Conservation (phyloP, 2,113 vertebrate species). For the Erythrocercus mccallii region DNA sequence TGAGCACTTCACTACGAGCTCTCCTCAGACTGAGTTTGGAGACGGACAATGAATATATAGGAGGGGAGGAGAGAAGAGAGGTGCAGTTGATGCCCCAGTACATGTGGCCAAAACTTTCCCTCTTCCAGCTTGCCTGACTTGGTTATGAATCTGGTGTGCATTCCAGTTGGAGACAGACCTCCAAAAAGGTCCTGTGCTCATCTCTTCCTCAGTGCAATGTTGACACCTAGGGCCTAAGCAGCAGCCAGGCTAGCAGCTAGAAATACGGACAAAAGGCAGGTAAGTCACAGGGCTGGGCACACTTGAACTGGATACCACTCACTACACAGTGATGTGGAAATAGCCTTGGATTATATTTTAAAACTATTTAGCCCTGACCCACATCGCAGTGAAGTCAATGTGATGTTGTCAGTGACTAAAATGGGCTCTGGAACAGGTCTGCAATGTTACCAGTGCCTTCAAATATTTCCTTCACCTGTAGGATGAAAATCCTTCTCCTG, state of each 20-base stretch:
- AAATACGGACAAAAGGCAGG: background rate
- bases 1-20: background rate
- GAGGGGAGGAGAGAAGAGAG: background rate
- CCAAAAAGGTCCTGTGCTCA: background rate
- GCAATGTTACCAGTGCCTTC: conserved; percentile 37
- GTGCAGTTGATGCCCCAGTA: background rate
- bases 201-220: background rate
- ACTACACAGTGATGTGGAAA: background rate
- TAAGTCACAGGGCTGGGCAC: background rate
- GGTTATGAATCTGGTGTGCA: background rate
- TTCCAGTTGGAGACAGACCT: background rate
- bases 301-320: background rate
- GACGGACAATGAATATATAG: background rate
- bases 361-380: conserved; percentile 28
- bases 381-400: background rate
- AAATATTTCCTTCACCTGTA: conserved; percentile 55
- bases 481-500: conserved; percentile 45
- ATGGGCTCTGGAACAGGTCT: conserved; percentile 36
- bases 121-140: background rate
- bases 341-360: background rate
- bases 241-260: background rate
- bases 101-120: background rate
- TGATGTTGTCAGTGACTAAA: conserved; percentile 27
- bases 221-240: background rate
- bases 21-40: background rate